These are phyloP conservation scores for Ophiothrix spiculata DNA, from an alignment of 35 echinoderm and acorn worm species.

Conservation along the genomic window DNA sequence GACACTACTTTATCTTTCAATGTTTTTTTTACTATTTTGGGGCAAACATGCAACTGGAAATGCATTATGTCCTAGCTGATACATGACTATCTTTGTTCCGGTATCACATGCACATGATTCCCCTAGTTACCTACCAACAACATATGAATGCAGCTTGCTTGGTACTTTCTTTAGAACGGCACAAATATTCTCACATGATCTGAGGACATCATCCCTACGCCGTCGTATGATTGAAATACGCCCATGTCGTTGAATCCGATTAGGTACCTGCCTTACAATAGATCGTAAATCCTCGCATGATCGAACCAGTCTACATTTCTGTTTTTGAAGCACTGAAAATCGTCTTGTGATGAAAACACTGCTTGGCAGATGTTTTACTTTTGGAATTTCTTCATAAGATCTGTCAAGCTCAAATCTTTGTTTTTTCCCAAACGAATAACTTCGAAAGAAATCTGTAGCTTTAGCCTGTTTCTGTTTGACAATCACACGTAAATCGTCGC, in stretches of 20 bases:
- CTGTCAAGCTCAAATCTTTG: neutral
- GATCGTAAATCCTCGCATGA: constrained; percentile 10
- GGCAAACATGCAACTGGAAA: too few species aligned
- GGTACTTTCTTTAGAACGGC: neutral
- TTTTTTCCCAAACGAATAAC: neutral
- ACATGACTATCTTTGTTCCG: too few species aligned
- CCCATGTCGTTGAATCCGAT: neutral
- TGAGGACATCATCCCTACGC: neutral
- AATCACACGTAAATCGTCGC: neutral
- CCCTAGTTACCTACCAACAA: too few species aligned
- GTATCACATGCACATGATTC: too few species aligned
- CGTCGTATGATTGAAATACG: neutral
- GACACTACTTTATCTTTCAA: too few species aligned
- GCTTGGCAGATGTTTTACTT: neutral
- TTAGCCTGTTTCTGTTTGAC: neutral
- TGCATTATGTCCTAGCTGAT: too few species aligned
- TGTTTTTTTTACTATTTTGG: too few species aligned
- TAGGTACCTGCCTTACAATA: neutral
- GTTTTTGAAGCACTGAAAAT: neutral
- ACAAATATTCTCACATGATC: neutral
- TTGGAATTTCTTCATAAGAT: neutral
- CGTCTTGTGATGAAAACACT: neutral
- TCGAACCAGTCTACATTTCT: neutral
- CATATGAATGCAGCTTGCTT: neutral
- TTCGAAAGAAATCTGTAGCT: neutral